Conservation (phyloP, 2,888 invertebrate species). For the Syritta pipiens region DNA sequence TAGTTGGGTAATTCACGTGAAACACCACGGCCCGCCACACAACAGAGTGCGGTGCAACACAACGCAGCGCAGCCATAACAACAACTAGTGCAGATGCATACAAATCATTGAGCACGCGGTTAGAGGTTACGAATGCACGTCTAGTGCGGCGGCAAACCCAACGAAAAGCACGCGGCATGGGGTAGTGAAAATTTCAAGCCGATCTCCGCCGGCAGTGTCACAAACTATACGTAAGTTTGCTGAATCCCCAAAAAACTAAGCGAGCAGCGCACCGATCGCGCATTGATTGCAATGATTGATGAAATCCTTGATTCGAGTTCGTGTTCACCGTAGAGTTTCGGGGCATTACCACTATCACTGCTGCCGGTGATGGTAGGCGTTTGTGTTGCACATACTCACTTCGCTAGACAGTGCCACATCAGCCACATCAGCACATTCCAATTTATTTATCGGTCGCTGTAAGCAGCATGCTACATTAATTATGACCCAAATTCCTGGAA, state of each 20-base stretch:
- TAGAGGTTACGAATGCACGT: conserved; percentile 57
- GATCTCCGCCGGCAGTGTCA: conserved; percentile 44
- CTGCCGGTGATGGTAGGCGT: conserved; percentile 31
- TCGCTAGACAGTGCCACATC: too few relatives aligned
- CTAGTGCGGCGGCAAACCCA: conserved; percentile 30
- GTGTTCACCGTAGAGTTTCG: conserved; percentile 37
- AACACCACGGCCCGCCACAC: conserved; percentile 38
- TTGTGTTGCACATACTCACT: conserved; percentile 1
- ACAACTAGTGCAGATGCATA: conserved; percentile 51
- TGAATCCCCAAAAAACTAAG: conserved; percentile 60
- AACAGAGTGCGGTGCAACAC: too few relatives aligned
- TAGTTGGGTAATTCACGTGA: conserved; percentile 69
- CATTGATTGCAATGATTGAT: conserved; percentile 64
- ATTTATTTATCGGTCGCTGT: conserved; percentile 71
- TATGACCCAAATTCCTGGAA: conserved; percentile 79
- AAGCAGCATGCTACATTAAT: conserved; percentile 79
- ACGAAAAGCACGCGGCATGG: conserved; percentile 58
- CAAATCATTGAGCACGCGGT: conserved; percentile 57
- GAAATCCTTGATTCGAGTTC: conserved; percentile 38
- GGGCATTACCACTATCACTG: background rate
- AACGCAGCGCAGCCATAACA: conserved; percentile 7
- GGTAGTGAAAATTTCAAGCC: conserved; percentile 51
- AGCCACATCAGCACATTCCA: conserved; percentile 47
- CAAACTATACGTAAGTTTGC: conserved; percentile 63
- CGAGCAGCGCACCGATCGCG: conserved; percentile 11